Base-by-base conservation (phyloP, 2,797 vertebrate species). In the Gambelia wislizenii region DNA sequence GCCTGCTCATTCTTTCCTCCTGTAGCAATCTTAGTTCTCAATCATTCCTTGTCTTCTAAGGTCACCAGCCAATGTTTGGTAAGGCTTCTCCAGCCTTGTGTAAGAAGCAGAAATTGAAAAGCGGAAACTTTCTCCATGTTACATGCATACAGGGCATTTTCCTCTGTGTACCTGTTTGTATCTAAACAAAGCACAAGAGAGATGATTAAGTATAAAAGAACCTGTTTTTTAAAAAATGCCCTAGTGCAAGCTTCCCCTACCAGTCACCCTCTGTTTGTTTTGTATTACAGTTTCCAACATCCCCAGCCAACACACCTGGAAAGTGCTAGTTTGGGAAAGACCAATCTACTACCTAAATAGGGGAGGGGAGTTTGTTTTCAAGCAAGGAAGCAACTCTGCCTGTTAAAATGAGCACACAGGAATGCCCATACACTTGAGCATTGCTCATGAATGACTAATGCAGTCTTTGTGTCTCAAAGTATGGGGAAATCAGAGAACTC, bases 401-500 rank as follows among this genome's bases (percentile, higher is more conserved):
- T 18, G 10, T 74, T 49, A n/a, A 52, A 0, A 18, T 49, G 85
- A 67, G 27, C 20, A 64, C 33, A 88, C 6, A 8, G 1, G 47
- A 22, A 25, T 64, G 72, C 44, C 22, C 30, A n/a, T 67, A 84
- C n/a, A 78, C 39, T 44, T 39, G 64, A 39, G 2, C 14, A 78
- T 56, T 84, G 7, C 30, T 44, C 49, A 56, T 25, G 30, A 3
- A 70, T 84, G 36, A 89, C 13, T 79, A 72, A 59, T 56, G 22
- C 25, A 72, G 16, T 49, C n/a, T 67, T 67, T 36, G 16, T 25
- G 33, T 79, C 33, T 79, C n/a, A 2, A 30, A 52, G 27, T 22
- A 44, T 84, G 67, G 79, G 6, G 44, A 76, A 88, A 88, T 67
- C 4, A 61, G 87, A 77, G 22, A 67, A 83, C 67, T 52, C 69